Percentiles rank a stretch among this genome's conserved stretches.
Conservation (phyloP, 2,797 vertebrate species). For the Catamblyrhynchus diadema region DNA sequence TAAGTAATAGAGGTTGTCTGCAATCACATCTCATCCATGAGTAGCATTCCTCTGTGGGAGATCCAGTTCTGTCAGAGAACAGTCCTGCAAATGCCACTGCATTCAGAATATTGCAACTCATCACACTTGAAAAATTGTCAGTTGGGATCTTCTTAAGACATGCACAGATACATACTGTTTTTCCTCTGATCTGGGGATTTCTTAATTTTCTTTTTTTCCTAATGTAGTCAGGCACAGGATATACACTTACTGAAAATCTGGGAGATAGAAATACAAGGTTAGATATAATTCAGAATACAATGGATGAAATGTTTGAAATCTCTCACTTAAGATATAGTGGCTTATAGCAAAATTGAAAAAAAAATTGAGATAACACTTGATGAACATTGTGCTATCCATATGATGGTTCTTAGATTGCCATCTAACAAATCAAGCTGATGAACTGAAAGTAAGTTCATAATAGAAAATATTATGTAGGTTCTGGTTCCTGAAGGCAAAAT, state of each 20-base stretch:
- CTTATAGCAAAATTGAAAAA: slow-evolving; percentile 35
- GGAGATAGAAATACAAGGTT: slow-evolving; percentile 4
- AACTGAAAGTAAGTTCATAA: slow-evolving; percentile 50
- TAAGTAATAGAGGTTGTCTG: background rate
- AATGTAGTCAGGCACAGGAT: background rate
- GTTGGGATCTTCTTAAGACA: background rate
- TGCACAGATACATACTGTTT: background rate
- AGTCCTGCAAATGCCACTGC: background rate
- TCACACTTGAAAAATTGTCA: background rate
- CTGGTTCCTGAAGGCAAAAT: background rate
- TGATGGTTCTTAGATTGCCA: background rate
- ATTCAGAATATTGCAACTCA: background rate
- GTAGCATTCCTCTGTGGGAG: background rate
- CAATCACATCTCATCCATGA: background rate
- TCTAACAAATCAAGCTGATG: slow-evolving; percentile 53
- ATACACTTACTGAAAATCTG: background rate
- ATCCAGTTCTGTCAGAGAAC: background rate
- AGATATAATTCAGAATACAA: slow-evolving; percentile 43
- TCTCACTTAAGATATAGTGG: background rate
- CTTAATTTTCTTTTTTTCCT: background rate
- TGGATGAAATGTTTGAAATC: slow-evolving; percentile 32
- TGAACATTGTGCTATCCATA: slow-evolving; percentile 6
- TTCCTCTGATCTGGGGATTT: background rate
- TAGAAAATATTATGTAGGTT: slow-evolving; percentile 33
- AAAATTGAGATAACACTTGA: slow-evolving; percentile 21